A percentile compares a stretch with the other conserved stretches of the same genome.
These are phyloP conservation scores for Microtus californicus DNA, from an alignment of 2,797 vertebrate species.

Conservation along the genomic window DNA sequence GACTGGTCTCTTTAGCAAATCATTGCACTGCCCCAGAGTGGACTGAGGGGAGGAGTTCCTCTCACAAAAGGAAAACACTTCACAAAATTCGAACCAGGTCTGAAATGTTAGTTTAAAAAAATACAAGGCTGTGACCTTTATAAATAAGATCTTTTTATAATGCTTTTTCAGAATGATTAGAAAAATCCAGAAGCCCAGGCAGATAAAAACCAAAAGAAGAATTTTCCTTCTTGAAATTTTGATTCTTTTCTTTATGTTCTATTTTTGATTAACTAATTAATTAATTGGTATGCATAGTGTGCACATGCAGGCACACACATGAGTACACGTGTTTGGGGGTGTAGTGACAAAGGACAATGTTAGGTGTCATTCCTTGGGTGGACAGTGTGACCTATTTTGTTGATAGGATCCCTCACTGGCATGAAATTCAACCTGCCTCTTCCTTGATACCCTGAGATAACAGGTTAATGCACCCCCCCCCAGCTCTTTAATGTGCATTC, in stretches of 20 bases:
- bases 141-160: background rate
- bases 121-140: background rate
- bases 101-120: background rate
- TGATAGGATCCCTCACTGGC: background rate
- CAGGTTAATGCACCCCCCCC: background rate
- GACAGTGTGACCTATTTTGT: background rate
- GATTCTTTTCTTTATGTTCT: background rate
- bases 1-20: background rate
- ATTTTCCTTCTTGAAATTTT: background rate
- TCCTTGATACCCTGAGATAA: too few species aligned
- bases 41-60: background rate
- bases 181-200: background rate
- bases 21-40: background rate
- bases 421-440: background rate
- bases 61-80: background rate
- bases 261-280: background rate
- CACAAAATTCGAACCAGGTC: background rate
- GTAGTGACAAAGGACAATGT: background rate
- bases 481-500: background rate
- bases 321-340: background rate
- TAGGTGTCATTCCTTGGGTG: too few species aligned
- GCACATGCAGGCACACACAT: background rate
- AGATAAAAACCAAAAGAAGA: background rate
- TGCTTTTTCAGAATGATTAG: background rate
- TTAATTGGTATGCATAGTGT: background rate